Evolutionary conservation across 2,113 vertebrate genomes (phyloP), one percentile per base, ranked within the genome.

Genomic region (Amphiprion ocellaris): DNA sequence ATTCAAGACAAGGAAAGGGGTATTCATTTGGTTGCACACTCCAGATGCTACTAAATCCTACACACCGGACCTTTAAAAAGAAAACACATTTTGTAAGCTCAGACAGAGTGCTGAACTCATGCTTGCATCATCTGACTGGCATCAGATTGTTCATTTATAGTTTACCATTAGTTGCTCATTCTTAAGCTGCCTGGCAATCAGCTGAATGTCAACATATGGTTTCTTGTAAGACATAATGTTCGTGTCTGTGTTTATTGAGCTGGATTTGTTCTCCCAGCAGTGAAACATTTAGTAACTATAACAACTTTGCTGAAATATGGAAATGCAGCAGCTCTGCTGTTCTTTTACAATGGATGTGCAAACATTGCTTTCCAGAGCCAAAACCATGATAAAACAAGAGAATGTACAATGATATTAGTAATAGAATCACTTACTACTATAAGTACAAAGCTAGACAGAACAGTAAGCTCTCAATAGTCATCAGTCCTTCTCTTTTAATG

Each of bases 171-270:
- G 47, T 33, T 37, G 6, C 17, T 47, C 24, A 33, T 56, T 46
- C 26, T 56, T 28, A 33, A 49, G 24, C n/a, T 49, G 53, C 10
- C 23, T 39, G 21, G 44, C 15, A 28, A 33, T 41, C 26, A 37
- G 53, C 63, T 24, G 73, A 37, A 7, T 52, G 4, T 4, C 16
- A 44, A 55, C 49, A 74, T 58, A 2, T 26, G 46, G 10, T 8
- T 10, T 1, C 7, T 19, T 23, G 19, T 19, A 17, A 66, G 41
- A 66, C 47, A 17, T 56, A 39, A 47, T 46, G 61, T 8, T 33
- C 37, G 33, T 33, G 17, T 41, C n/a, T 5, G 37, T 16, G 37
- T 66, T 75, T 53, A 56, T 75, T 58, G 62, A 9, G 24, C 17
- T 63, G n/a, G 23, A 46, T 52, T 63, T 24, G 21, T 62, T 37